Base-by-base conservation (phyloP, 1,140 invertebrate genomes). In the Telenomus remus region DNA sequence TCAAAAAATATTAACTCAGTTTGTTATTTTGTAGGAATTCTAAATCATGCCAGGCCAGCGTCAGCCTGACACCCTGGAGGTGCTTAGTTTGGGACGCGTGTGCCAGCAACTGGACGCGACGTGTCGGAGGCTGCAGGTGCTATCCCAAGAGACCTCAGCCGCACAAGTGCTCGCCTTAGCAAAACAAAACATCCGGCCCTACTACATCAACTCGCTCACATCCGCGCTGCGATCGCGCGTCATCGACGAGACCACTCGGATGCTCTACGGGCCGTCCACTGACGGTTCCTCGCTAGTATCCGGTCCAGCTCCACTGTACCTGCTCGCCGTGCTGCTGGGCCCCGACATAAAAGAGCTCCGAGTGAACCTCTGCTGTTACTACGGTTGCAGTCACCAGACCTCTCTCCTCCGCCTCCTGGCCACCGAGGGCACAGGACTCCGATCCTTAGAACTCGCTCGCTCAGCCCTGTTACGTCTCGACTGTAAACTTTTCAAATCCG, bases 371-470 rank as follows among this genome's bases (percentile, higher is more conserved):
- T 90, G 89, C 64, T 90, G 89, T 56, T 90, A 89, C 50, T 90
- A 89, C 48, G 89, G 89, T 11, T 90, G 89, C 69, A 89, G 87
- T 13, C 88, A 90, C 68, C 89, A 90, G 59, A 88, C 86, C 4
- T 86, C 85, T 0, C 46, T 90, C 0, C 60, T 90, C 0, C 85
- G 85, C 33, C 77, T 89, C 6, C 64, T 90, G 5, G 83, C 87
- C 0, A 78, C 70, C 0, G 88, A 89, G 56, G 89, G 88, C 11
- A 76, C 72, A 4, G 89, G 88, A 12, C 54, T 90, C 0, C 82
- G 85, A 15, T 86, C 83, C 1, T 57, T 89, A 3, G 84, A 89
- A 68, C 37, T 90, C 1, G 84, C 85, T 7, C 80, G 89, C 6
- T 86, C 86, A 1, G 87, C 89, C 0, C 70, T 90, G 0, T 57